phyloP scores from a whole-genome alignment of 2,888 invertebrate species.

The Doris montereyensis region DNA sequence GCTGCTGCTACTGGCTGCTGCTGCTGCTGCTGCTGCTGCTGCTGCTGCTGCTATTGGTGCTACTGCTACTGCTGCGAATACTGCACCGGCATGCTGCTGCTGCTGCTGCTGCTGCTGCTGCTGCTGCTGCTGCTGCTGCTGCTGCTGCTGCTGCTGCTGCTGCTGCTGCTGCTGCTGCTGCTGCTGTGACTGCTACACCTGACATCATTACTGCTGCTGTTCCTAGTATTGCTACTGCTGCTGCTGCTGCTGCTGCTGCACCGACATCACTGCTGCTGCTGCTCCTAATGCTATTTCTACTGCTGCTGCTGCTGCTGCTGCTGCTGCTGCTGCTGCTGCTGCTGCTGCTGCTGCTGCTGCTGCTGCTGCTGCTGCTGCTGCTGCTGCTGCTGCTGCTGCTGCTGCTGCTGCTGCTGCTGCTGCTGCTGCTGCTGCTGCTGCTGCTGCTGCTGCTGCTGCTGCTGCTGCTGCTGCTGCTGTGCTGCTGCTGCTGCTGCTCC shows the following conservation, averaged over 20 bases:
- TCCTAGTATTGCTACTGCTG: not conserved
- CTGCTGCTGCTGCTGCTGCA: not conserved
- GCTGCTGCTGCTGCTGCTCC: no score
- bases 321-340: slow-evolving; percentile 21
- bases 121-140: not conserved
- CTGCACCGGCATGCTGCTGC: not conserved
- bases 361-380: slow-evolving; percentile 22
- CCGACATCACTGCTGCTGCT: not conserved
- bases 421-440: not conserved
- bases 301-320: slow-evolving; percentile 10
- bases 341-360: slow-evolving; percentile 12
- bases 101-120: not conserved
- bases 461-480: no score
- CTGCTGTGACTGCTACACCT: not conserved
- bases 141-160: not conserved
- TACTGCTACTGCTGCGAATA: not conserved
- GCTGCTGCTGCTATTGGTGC: not conserved
- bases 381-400: slow-evolving; percentile 12
- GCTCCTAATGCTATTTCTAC: not conserved
- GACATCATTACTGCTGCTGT: not conserved
- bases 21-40: slow-evolving; percentile 6
- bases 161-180: slow-evolving; percentile 5
- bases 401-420: not conserved
- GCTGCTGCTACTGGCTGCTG: not conserved
- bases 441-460: not conserved